Base-by-base conservation (phyloP, 2,797 vertebrate genomes). In the Microcaecilia unicolor region DNA sequence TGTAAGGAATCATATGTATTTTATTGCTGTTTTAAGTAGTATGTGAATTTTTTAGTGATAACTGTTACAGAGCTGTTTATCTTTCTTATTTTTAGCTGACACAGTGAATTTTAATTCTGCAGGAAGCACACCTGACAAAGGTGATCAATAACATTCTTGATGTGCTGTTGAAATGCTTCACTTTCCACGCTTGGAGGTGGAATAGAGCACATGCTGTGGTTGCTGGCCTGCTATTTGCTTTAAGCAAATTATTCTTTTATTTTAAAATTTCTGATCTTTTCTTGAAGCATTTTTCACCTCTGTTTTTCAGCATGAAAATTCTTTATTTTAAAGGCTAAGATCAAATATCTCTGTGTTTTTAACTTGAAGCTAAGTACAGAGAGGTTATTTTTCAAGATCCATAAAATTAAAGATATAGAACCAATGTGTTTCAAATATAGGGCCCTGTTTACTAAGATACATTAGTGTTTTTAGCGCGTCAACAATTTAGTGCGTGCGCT, bases 11-110 rank as follows among this genome's bases (percentile, higher is more conserved):
- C n/a, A n/a, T n/a, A n/a, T n/a, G n/a, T n/a, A n/a, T n/a, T n/a
- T n/a, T n/a, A n/a, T n/a, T n/a, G n/a, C n/a, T n/a, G n/a, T n/a
- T n/a, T n/a, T n/a, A n/a, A n/a, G n/a, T n/a, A n/a, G n/a, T n/a
- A n/a, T n/a, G n/a, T n/a, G n/a, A n/a, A n/a, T n/a, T n/a, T n/a
- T n/a, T n/a, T n/a, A n/a, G n/a, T n/a, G 23, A 9, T 12, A 5
- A 25, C n/a, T 51, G 48, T 38, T 45, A 33, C 15, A 39, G 21
- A 33, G 15, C 28, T 43, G 8, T 45, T 49, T 43, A n/a, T n/a
- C 21, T 40, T 16, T 51, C 60, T 65, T 64, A 24, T 50, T 29
- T 56, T 36, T 61, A 64, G 49, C 40, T 6, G 34, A 41, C 41
- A 25, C 35, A 19, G 29, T 28, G 34, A 55, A 45, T 47, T 44